Evolutionary conservation across 2,888 invertebrate genomes (phyloP), one percentile per base, ranked within the genome.

Genomic region (Sceliomorpha sp.): DNA sequence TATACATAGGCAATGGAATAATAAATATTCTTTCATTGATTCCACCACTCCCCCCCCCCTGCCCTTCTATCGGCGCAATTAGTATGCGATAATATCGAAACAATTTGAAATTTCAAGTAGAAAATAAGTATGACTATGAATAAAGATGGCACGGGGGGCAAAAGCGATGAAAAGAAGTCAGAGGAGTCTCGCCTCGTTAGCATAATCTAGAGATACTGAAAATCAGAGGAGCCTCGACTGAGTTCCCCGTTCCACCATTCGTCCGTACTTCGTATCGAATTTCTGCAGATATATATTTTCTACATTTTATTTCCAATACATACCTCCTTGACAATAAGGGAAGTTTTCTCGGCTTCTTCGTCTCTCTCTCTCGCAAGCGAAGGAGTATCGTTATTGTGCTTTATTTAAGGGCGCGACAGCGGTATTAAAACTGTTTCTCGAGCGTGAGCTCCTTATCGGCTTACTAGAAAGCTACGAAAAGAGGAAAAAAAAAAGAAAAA

Each of bases 151-250:
- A 60, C 69, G 68, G 72, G 64, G 70, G 75, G 69, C 62, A 50
- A 70, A 53, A 55, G n/a, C n/a, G n/a, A n/a, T n/a, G n/a, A n/a
- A n/a, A n/a, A n/a, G n/a, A n/a, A n/a, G n/a, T n/a, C n/a, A n/a
- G n/a, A n/a, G 55, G 59, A 70, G 76, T 77, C 77, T 82, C 76
- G 77, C 76, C 79, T 82, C 77, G 80, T 84, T 84, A 83, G 80
- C 83, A 84, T 83, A 84, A 84, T 84, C 81, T 77, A 72, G 68
- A 75, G 76, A 76, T 74, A 75, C 74, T 77, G 75, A 66, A 69
- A 76, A 69, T 75, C 74, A 66, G 32, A 44, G 17, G 64, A 56
- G 58, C 39, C 31, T 9, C 20, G 40, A 48, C 40, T 48, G 17
- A 24, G 27, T 48, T 48, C 5, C 26, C 27, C 24, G 15, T 39